Evolutionary conservation across 2,797 vertebrate species (phyloP).

Genomic region (Menidia menidia): DNA sequence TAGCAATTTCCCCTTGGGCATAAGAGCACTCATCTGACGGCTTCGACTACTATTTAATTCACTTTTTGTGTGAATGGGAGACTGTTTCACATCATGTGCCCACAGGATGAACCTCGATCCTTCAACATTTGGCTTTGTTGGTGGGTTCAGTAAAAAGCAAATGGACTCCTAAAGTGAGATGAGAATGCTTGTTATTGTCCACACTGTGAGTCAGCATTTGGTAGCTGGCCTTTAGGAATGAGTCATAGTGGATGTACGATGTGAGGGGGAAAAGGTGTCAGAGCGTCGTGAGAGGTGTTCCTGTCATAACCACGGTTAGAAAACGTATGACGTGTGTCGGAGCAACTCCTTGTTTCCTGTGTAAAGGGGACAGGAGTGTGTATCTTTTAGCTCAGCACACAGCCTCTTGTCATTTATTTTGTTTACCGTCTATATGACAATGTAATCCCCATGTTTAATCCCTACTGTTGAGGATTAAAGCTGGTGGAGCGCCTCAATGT

Average conservation of each 20-base stretch:
- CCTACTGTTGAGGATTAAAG: constrained; percentile 54
- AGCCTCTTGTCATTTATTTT: constrained; percentile 44
- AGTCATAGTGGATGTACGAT: constrained; percentile 42
- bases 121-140: constrained; percentile 23
- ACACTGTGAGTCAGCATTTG: constrained; percentile 53
- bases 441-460: constrained; percentile 70
- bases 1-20: not conserved
- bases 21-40: not conserved
- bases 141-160: constrained; percentile 24
- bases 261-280: constrained; percentile 30
- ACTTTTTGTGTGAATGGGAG: not conserved
- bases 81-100: not conserved
- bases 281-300: constrained; percentile 31
- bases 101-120: constrained; percentile 13
- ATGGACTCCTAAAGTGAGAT: constrained; percentile 30
- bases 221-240: constrained; percentile 50
- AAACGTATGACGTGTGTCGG: constrained; percentile 8
- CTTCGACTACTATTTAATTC: not conserved
- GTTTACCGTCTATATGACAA: constrained; percentile 59
- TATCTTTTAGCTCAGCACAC: constrained; percentile 41
- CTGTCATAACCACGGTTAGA: constrained; percentile 27
- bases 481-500: constrained; percentile 41
- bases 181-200: constrained; percentile 33
- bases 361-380: constrained; percentile 38
- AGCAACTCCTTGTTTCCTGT: constrained; percentile 8